phyloP scores from a whole-genome alignment of 2,113 vertebrate species.

The Nothocercus julius region DNA sequence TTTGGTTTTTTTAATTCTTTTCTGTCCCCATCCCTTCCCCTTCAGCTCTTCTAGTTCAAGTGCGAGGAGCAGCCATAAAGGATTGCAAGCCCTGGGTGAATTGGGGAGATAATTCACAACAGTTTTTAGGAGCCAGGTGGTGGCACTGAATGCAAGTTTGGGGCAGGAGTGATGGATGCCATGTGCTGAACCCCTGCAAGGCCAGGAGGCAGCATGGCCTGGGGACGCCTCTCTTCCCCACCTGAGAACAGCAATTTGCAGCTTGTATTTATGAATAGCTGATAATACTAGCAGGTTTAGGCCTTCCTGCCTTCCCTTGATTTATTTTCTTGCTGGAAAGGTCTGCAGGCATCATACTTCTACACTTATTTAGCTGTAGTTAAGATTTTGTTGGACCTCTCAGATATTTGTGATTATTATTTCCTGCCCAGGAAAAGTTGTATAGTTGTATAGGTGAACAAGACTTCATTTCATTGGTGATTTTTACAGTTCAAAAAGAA shows the following conservation, averaged over 20 bases:
- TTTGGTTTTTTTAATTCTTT: not conserved
- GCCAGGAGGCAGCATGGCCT: not conserved
- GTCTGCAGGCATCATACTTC: not conserved
- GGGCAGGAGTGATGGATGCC: not conserved
- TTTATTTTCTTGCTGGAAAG: not conserved
- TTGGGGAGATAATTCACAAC: not conserved
- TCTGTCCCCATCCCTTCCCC: not conserved
- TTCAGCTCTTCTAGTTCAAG: not conserved
- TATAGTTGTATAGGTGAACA: not conserved
- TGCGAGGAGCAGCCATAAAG: not conserved
- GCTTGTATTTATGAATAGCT: not conserved
- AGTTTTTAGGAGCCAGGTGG: not conserved
- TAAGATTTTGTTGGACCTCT: not conserved
- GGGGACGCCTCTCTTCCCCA: not conserved
- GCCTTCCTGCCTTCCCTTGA: not conserved
- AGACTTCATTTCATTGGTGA: not conserved
- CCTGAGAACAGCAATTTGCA: not conserved
- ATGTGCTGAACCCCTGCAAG: not conserved
- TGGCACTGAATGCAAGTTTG: not conserved
- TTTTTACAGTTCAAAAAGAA: not conserved
- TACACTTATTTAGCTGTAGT: not conserved
- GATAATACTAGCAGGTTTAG: not conserved
- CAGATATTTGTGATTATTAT: too few species aligned
- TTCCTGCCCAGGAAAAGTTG: not conserved
- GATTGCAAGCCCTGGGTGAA: not conserved